Base-by-base conservation (phyloP, 2,113 vertebrate genomes). In the Phylloscopus trochiloides region DNA sequence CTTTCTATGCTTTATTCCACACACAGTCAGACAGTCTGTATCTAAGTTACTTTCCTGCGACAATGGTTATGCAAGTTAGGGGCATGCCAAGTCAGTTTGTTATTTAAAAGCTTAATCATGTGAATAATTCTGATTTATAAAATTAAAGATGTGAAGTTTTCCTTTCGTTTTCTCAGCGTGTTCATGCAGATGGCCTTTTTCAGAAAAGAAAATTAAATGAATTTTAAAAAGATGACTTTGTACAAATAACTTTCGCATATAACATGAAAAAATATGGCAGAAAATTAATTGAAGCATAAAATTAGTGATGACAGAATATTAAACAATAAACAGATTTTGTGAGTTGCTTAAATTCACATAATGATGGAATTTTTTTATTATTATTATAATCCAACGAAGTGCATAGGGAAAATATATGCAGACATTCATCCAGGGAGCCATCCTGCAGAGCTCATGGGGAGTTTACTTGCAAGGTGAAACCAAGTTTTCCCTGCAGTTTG, bases 61-160 rank as follows among this genome's bases (percentile, higher is more conserved):
- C 73, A 94, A 83, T 68, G 43, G 21, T 90, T 97, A 96, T 62
- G 45, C 22, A 94, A 90, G 96, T 91, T 94, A 89, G 52, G 63
- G 34, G 28, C 67, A 86, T 89, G 62, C 85, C 45, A 92, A 76
- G 72, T 87, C 43, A 63, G 11, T 47, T 72, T 74, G 26, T 94
- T 96, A 80, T 95, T 97, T 96, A 65, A 95, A 94, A 95, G 43
- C 50, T 96, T 96, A 94, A 96, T 93, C 48, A 43, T 85, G 75
- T 85, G 78, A 94, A 80, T 94, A 95, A 96, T 95, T 97, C 74
- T 61, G 86, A 89, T 89, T 89, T 88, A 92, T 92, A 86, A 87
- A 94, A 94, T 94, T 86, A 96, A 92, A 93, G 89, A 61, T 47
- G 38, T 86, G 66, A 89, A 40, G 22, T 92, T 92, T 96, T 85